Conservation (phyloP, 1,140 invertebrate genomes). For the Camponotus floridanus region DNA sequence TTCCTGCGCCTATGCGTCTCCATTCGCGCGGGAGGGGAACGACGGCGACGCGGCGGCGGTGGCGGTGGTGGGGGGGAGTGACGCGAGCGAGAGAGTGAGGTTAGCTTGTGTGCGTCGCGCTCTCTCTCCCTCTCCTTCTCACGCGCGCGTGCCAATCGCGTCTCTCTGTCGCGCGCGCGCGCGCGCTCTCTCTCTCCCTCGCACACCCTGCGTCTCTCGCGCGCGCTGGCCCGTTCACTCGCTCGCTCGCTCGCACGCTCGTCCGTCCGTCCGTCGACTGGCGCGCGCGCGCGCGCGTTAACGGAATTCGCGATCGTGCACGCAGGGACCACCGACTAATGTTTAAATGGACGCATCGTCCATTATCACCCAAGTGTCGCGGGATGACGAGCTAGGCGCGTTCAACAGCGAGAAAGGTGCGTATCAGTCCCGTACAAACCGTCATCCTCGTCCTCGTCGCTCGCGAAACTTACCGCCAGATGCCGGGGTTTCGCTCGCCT, state of each 20-base stretch:
- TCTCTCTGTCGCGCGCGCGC: not conserved
- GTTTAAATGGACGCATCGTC: conserved; percentile 99
- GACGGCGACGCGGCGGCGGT: not conserved
- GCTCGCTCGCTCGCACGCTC: not conserved
- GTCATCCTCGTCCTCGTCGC: conserved; percentile 28
- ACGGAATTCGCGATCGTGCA: conserved; percentile 81
- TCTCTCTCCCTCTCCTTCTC: conserved; percentile 55
- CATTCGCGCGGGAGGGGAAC: conserved; percentile 45
- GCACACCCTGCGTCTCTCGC: not conserved
- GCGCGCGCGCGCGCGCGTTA: conserved; percentile 80
- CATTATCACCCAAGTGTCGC: conserved; percentile 98
- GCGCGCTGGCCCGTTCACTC: conserved; percentile 1
- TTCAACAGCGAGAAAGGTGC: conserved; percentile 97
- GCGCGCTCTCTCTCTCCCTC: not conserved
- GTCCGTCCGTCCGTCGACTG: conserved; percentile 65
- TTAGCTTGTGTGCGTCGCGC: conserved; percentile 67
- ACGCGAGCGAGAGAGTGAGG: conserved; percentile 65
- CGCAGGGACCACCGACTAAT: conserved; percentile 87
- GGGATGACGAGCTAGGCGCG: conserved; percentile 95
- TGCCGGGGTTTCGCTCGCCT: conserved; percentile 67
- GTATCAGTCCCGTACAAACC: conserved; percentile 70
- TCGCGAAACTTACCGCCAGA: conserved; percentile 71
- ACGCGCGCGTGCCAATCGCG: conserved; percentile 63
- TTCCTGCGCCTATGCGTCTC: conserved; percentile 76
- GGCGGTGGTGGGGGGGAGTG: conserved; percentile 1